Evolutionary conservation across 2,888 invertebrate genomes (phyloP), one percentile per base, ranked within the genome.

Genomic region (Orchesellides sinensis): DNA sequence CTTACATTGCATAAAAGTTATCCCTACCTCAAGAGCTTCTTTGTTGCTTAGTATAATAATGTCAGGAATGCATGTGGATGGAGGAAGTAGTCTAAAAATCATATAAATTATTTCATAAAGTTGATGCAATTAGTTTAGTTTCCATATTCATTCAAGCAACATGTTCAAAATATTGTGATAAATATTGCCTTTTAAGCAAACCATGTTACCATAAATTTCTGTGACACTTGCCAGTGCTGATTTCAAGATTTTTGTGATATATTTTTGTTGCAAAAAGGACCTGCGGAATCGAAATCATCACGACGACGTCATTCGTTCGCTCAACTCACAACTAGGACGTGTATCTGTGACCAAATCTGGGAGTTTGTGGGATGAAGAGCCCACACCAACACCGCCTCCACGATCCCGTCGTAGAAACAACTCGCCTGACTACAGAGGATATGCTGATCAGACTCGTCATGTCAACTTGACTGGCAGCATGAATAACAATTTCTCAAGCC

Each of bases 281-380:
- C 77, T 88, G 35, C 85, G 85, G 81, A 85, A 87, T 86, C 87
- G 87, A 80, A n/a, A n/a, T n/a, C 87, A 87, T 63, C 72, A 73
- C 23, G 87, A 87, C 83, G 87, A 88, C 83, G 86, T 87, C 74
- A 85, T 86, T 70, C 87, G 87, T 87, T 88, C 88, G 84, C 84
- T 88, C 84, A 88, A 87, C 87, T 88, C 88, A 32, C 86, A 84
- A 83, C 70, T 87, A 87, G 88, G 88, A 86, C 85, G 87, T 86
- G 84, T 79, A 80, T 81, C 85, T 66, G 79, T 86, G 84, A 87
- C 87, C 87, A 88, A 87, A 87, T 87, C 87, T 66, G 87, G 86
- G 74, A 82, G 84, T 75, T 77, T 82, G 86, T 88, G 88, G 88
- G 88, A 87, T 61, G 84, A 84, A 63, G 87, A 86, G 82, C 84